Evolutionary conservation across 1,140 invertebrate species (phyloP).

Genomic region (Camponotus floridanus): DNA sequence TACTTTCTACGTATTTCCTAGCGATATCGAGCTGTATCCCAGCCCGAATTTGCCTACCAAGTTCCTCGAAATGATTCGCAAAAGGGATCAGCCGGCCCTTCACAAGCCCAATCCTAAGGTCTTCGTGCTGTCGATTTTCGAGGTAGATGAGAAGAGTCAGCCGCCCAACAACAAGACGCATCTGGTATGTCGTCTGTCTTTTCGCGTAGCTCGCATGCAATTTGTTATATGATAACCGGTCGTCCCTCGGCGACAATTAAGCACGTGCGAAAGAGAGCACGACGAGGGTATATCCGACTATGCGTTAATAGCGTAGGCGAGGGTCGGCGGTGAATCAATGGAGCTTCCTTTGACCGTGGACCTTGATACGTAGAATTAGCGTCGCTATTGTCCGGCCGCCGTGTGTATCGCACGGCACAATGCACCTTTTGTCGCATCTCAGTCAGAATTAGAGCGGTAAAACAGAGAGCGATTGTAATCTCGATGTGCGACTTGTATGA

Average conservation of each 20-base stretch:
- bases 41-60: constrained; percentile 91
- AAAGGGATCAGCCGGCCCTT: constrained; percentile 89
- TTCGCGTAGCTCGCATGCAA: neutral
- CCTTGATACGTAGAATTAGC: constrained; percentile 70
- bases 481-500: neutral
- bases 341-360: constrained; percentile 76
- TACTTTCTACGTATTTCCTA: constrained; percentile 94
- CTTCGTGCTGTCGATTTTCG: constrained; percentile 94
- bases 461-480: constrained; percentile 57
- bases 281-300: constrained; percentile 42
- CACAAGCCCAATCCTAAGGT: constrained; percentile 90
- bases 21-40: constrained; percentile 96
- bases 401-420: constrained; percentile 41
- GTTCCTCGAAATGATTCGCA: constrained; percentile 94
- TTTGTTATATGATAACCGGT: neutral
- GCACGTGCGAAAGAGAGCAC: constrained; percentile 41
- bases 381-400: constrained; percentile 23
- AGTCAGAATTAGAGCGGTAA: constrained; percentile 32
- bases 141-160: constrained; percentile 90
- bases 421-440: constrained; percentile 39
- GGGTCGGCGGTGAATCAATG: constrained; percentile 71
- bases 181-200: constrained; percentile 84
- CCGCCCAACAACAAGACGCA: constrained; percentile 92
- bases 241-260: constrained; percentile 47
- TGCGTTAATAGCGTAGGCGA: constrained; percentile 61